These are phyloP conservation scores for Odontothrips loti DNA, from an alignment of 2,888 invertebrate genomes.

Conservation along the genomic window DNA sequence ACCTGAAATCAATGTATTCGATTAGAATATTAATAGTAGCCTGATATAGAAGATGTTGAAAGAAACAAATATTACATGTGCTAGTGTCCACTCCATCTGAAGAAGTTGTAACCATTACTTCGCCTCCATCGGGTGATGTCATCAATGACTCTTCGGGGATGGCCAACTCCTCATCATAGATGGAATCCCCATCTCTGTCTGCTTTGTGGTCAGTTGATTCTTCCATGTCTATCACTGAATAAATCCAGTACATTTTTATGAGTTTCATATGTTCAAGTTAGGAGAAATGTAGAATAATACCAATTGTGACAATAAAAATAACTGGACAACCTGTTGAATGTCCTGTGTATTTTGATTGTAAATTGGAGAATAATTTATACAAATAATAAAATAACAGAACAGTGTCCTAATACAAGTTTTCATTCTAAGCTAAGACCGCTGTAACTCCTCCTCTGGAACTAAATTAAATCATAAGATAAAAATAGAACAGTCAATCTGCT, in stretches of 20 bases:
- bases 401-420: not conserved
- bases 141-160: slow-evolving; percentile 61
- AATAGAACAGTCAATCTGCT: no score
- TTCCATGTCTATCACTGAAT: not conserved
- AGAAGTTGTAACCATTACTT: slow-evolving; percentile 47
- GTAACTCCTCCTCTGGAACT: no score
- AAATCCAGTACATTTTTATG: no score
- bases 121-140: slow-evolving; percentile 45
- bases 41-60: not conserved
- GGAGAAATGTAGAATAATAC: no score
- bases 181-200: slow-evolving; percentile 53
- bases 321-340: not conserved
- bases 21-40: slow-evolving; percentile 25
- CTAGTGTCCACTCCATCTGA: slow-evolving; percentile 41
- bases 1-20: not conserved
- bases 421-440: no score
- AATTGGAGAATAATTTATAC: not conserved
- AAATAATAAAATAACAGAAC: not conserved
- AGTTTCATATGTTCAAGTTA: no score
- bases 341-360: not conserved
- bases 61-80: slow-evolving; percentile 26
- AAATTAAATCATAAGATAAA: no score
- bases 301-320: not conserved
- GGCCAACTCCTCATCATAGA: slow-evolving; percentile 74
- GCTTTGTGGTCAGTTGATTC: not conserved